phyloP scores from a whole-genome alignment of 2,797 vertebrate genomes.

The Poliocrania exsul region DNA sequence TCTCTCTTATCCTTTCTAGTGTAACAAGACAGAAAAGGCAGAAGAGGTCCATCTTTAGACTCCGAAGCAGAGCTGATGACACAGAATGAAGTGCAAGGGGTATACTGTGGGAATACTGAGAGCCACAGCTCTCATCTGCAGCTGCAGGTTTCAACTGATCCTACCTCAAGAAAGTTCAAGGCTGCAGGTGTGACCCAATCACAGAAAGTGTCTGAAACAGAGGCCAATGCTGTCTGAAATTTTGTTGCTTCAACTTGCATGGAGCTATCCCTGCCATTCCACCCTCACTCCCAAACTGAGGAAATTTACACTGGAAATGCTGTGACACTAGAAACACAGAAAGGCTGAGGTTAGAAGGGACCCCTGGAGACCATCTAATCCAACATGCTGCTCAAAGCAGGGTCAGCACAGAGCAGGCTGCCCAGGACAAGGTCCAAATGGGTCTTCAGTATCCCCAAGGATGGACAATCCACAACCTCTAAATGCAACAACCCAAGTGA shows the following conservation, averaged over 20 bases:
- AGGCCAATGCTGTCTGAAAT: not conserved
- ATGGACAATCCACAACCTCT: not conserved
- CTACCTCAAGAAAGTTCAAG: not conserved
- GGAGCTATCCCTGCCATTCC: not conserved
- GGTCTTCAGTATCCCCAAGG: not conserved
- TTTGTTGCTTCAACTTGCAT: not conserved
- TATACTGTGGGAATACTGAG: not conserved
- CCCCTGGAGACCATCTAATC: not conserved
- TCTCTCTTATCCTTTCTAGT: not conserved
- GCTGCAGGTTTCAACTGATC: not conserved
- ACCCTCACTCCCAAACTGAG: rapidly evolving
- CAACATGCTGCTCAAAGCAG: not conserved
- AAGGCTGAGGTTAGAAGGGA: not conserved
- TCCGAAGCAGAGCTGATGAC: not conserved
- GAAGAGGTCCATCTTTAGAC: not conserved
- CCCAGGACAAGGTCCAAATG: not conserved
- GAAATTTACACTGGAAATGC: not conserved
- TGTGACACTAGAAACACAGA: not conserved
- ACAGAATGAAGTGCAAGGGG: not conserved
- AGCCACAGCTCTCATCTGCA: not conserved
- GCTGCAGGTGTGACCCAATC: not conserved
- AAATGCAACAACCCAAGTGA: not conserved
- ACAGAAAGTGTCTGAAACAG: not conserved
- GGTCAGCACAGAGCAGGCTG: not conserved
- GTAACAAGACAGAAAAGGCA: not conserved